phyloP scores from a whole-genome alignment of 1,140 invertebrate genomes.

The Drosophila willistoni region DNA sequence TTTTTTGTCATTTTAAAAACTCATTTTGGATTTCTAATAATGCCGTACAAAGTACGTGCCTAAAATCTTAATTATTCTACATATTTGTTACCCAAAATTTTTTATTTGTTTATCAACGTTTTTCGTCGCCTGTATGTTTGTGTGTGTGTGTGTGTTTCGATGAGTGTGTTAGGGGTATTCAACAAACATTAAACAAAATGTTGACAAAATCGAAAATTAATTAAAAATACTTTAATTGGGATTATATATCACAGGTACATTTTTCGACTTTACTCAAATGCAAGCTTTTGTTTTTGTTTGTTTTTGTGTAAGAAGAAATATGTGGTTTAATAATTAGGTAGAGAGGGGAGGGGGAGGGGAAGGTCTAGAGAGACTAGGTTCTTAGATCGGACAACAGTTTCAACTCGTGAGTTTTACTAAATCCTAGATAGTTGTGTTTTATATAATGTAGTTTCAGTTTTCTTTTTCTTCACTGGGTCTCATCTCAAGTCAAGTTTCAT shows the following conservation, averaged over 20 bases:
- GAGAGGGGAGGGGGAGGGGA: no score
- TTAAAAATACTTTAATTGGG: constrained; percentile 78
- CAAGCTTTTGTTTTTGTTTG: constrained; percentile 49
- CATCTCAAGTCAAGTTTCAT: not conserved
- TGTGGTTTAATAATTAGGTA: constrained; percentile 45
- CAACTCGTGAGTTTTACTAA: constrained; percentile 49
- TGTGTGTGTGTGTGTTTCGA: constrained; percentile 21
- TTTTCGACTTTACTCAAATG: constrained; percentile 77
- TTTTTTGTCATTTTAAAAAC: constrained; percentile 17
- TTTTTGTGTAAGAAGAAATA: constrained; percentile 58
- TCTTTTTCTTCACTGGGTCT: not conserved
- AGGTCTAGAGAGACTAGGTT: not conserved
- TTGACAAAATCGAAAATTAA: constrained; percentile 33
- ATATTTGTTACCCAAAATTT: constrained; percentile 44
- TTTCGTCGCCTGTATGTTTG: constrained; percentile 8
- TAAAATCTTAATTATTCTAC: constrained; percentile 75
- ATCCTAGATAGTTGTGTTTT: constrained; percentile 58
- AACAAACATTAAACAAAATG: constrained; percentile 54
- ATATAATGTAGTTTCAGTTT: constrained; percentile 35
- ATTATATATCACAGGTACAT: constrained; percentile 78
- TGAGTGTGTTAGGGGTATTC: constrained; percentile 19
- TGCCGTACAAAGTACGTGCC: constrained; percentile 55
- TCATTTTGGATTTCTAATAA: constrained; percentile 75
- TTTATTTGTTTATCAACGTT: constrained; percentile 16
- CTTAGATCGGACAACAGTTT: constrained; percentile 9